phyloP scores from a whole-genome alignment of 2,888 invertebrate species.

The Lucinisca nassula region DNA sequence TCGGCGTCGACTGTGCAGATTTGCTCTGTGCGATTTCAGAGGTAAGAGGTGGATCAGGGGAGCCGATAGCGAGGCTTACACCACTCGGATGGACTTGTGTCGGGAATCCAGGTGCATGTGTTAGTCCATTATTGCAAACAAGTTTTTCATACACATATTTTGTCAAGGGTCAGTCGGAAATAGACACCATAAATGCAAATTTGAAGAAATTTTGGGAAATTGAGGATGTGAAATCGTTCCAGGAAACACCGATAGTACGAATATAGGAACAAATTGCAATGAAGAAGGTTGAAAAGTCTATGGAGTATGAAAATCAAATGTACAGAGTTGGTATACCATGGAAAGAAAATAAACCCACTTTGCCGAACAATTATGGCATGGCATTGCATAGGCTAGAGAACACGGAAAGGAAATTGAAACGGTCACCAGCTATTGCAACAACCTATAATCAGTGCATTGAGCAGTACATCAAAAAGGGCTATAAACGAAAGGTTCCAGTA shows the following conservation, averaged over 20 bases:
- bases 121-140: neutral
- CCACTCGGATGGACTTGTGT: slow-evolving; percentile 58
- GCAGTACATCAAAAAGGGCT: neutral
- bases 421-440: neutral
- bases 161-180: neutral
- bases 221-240: neutral
- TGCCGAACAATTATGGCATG: neutral
- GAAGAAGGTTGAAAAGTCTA: neutral
- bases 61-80: slow-evolving; percentile 26
- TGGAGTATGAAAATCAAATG: neutral
- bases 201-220: neutral
- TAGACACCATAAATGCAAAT: neutral
- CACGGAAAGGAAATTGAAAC: neutral
- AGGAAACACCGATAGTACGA: neutral
- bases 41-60: neutral
- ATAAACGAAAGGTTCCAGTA: no score
- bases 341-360: neutral
- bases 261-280: neutral
- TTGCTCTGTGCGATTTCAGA: neutral
- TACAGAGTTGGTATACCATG: neutral
- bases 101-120: neutral
- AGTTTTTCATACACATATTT: neutral
- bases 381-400: neutral
- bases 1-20: neutral
- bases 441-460: neutral